These are phyloP conservation scores for Piaya cayana DNA, from an alignment of 2,113 vertebrate genomes.

Conservation along the genomic window DNA sequence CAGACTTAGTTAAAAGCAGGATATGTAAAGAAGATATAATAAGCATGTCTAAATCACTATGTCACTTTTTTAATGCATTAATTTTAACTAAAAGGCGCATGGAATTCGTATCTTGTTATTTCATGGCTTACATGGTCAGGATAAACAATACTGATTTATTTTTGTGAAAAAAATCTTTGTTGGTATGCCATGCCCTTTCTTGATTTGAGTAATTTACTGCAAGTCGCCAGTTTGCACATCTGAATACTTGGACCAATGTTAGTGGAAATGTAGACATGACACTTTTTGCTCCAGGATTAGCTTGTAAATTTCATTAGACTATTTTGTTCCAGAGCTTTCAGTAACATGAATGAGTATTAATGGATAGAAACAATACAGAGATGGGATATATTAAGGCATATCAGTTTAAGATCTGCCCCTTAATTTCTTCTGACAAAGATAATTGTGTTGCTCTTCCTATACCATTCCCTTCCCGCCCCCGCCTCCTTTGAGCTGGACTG, in stretches of 20 bases:
- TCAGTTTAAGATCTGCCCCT: background rate
- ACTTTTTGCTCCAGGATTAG: background rate
- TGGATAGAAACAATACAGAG: background rate
- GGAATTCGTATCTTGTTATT: background rate
- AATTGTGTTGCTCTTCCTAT: background rate
- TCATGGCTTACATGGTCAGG: accelerated
- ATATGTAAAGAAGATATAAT: background rate
- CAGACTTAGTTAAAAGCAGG: background rate
- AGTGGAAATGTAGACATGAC: background rate
- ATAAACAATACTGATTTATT: background rate
- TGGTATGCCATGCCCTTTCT: background rate
- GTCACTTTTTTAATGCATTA: background rate
- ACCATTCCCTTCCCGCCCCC: background rate
- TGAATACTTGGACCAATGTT: background rate
- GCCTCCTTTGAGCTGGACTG: background rate
- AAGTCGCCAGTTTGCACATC: background rate
- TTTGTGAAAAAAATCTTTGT: background rate
- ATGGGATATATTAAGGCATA: background rate
- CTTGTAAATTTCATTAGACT: background rate
- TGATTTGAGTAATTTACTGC: background rate
- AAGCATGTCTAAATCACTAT: background rate
- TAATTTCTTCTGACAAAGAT: background rate
- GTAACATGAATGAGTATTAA: background rate
- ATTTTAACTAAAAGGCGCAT: background rate
- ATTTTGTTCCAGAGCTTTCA: background rate